phyloP scores from a whole-genome alignment of 2,113 vertebrate genomes.

The Galbula dea region DNA sequence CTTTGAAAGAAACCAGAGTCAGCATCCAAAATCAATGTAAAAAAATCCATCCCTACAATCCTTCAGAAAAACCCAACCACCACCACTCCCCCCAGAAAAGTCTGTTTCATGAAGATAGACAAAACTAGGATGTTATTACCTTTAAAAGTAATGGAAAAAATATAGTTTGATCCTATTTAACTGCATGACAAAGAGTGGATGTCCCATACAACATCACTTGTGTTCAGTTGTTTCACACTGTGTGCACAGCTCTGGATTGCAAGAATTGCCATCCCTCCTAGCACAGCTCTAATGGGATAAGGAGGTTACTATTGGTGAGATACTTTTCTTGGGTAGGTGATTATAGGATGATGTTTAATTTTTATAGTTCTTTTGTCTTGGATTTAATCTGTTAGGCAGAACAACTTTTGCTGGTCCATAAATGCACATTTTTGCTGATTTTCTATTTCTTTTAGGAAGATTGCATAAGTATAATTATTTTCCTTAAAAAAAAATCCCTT shows the following conservation, averaged over 20 bases:
- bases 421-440: background rate
- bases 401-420: background rate
- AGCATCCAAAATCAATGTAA: background rate
- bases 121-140: background rate
- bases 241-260: background rate
- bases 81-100: rapidly evolving
- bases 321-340: background rate
- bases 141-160: background rate
- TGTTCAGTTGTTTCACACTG: background rate
- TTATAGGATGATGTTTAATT: background rate
- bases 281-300: background rate
- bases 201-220: background rate
- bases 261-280: background rate
- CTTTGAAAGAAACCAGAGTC: background rate
- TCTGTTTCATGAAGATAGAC: background rate
- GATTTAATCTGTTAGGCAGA: background rate
- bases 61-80: background rate
- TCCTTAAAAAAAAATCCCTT: background rate
- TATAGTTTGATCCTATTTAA: background rate
- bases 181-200: background rate
- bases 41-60: background rate
- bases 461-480: background rate
- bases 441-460: background rate
- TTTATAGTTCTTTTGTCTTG: background rate
- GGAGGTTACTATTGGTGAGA: background rate